phyloP scores from a whole-genome alignment of 2,888 invertebrate genomes.

The Sphinx pinastri region DNA sequence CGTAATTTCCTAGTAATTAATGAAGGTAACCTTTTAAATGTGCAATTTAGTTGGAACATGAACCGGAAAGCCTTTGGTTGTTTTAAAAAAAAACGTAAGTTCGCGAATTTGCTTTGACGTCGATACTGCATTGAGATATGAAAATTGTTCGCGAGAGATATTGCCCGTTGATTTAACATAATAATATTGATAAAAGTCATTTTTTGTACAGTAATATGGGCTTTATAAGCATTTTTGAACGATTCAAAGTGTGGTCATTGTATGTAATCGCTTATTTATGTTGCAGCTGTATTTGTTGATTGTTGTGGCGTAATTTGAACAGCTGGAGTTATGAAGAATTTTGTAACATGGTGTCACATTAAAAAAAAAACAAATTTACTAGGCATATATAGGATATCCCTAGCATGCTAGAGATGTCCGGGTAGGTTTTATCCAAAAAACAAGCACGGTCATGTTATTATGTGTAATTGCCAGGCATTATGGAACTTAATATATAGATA shows the following conservation, averaged over 20 bases:
- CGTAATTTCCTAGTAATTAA: neutral
- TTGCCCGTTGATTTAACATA: slow-evolving; percentile 31
- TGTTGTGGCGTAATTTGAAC: neutral
- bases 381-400: too few species aligned
- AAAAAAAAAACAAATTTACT: too few species aligned
- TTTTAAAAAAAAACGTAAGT: neutral
- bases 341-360: too few species aligned
- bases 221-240: slow-evolving; percentile 20
- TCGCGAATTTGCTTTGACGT: neutral
- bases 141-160: slow-evolving; percentile 2
- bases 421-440: too few species aligned
- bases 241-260: neutral
- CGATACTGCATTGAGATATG: slow-evolving; percentile 17
- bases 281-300: neutral
- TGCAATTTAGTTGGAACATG: neutral
- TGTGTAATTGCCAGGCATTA: too few species aligned
- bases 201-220: slow-evolving; percentile 27
- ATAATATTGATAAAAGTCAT: slow-evolving; percentile 36
- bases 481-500: too few species aligned
- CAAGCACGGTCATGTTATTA: too few species aligned
- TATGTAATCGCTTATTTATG: neutral
- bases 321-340: too few species aligned
- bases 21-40: neutral
- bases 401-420: too few species aligned
- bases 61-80: neutral